phyloP scores from a whole-genome alignment of 2,113 vertebrate genomes.

The Ploceus nigricollis region DNA sequence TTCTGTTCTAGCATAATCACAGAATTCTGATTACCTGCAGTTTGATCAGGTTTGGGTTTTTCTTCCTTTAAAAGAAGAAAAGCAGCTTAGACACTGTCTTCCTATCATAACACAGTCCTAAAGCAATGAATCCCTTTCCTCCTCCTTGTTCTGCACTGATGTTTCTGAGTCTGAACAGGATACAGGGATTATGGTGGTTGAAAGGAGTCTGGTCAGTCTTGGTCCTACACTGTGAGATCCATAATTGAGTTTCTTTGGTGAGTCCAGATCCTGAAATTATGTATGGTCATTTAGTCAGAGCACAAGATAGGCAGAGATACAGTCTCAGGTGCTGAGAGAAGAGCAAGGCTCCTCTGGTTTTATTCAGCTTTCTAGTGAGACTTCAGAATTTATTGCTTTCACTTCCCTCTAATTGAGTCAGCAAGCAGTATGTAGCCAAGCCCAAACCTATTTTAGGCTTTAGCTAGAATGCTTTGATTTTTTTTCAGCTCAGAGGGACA shows the following conservation, averaged over 20 bases:
- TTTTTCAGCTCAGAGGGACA: not conserved
- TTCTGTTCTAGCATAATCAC: not conserved
- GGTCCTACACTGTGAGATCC: not conserved
- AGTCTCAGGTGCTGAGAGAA: not conserved
- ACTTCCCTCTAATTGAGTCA: not conserved
- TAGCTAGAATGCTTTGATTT: not conserved
- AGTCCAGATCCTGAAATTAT: not conserved
- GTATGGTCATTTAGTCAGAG: not conserved
- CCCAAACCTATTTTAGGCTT: not conserved
- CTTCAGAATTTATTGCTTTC: not conserved
- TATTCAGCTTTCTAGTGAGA: not conserved
- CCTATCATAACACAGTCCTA: not conserved
- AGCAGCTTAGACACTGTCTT: not conserved
- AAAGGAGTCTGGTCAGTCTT: not conserved
- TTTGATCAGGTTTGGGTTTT: not conserved
- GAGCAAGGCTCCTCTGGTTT: not conserved
- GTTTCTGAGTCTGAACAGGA: not conserved
- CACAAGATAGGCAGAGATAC: not conserved
- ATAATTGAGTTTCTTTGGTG: not conserved
- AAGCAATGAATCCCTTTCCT: not conserved
- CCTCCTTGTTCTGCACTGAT: not conserved
- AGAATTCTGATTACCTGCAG: not conserved
- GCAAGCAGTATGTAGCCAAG: not conserved
- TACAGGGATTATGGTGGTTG: not conserved
- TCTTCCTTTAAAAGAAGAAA: not conserved